Conservation (phyloP, 2,113 vertebrate species). For the Nesogale talazaci region DNA sequence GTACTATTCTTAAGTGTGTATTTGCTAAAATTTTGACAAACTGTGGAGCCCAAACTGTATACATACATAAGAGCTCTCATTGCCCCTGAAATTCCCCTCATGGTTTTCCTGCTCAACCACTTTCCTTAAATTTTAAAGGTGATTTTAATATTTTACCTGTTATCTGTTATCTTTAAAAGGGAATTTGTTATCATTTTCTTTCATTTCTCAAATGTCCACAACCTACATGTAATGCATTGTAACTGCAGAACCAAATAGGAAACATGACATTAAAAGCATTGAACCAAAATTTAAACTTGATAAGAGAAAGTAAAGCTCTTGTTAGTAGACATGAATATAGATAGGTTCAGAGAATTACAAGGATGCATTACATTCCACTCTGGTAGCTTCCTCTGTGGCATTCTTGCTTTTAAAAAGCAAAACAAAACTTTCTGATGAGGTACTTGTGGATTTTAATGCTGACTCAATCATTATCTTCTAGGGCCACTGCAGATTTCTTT, state of each 20-base stretch:
- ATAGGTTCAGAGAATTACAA: constrained; percentile 23
- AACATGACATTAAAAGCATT: neutral
- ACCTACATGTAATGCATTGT: neutral
- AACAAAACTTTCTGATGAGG: neutral
- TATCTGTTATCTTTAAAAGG: neutral
- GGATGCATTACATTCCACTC: neutral
- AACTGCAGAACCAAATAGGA: neutral
- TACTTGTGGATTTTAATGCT: neutral
- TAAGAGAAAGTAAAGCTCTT: neutral
- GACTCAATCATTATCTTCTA: neutral
- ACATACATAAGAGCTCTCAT: neutral
- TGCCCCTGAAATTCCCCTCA: neutral
- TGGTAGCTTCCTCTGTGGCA: neutral
- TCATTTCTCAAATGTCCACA: neutral
- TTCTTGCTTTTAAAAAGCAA: neutral
- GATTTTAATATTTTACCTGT: neutral
- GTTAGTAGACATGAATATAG: neutral
- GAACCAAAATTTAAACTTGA: too few relatives aligned
- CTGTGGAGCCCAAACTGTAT: neutral
- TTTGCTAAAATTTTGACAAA: neutral
- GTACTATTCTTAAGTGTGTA: neutral
- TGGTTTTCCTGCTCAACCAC: neutral
- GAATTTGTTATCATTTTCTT: too few relatives aligned
- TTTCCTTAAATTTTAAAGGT: neutral
- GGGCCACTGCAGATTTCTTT: neutral